Conservation (phyloP, 2,888 invertebrate genomes). For the Micoletzkya japonica region DNA sequence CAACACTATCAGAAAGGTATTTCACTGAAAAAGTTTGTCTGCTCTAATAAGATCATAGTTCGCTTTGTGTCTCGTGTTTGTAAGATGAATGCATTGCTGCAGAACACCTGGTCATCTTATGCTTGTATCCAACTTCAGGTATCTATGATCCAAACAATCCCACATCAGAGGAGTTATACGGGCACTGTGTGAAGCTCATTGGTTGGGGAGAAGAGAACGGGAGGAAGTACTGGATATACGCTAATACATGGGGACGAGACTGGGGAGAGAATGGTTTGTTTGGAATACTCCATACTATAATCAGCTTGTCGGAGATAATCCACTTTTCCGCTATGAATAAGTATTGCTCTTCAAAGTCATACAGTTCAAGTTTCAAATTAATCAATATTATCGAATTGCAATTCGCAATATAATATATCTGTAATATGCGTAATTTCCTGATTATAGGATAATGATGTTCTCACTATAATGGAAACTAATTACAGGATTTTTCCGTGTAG, state of each 20-base stretch:
- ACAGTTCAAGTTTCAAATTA: background rate
- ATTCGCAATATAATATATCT: too few species aligned
- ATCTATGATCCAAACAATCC: constrained; percentile 40
- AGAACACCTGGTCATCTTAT: background rate
- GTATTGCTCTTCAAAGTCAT: background rate
- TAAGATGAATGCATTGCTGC: background rate
- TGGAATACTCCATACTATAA: background rate
- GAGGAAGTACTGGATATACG: constrained; percentile 38
- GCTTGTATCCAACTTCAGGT: constrained; percentile 28
- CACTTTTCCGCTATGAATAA: too few species aligned
- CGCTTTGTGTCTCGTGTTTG: background rate
- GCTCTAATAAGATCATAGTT: background rate
- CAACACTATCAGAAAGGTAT: constrained; percentile 47
- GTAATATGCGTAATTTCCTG: too few species aligned
- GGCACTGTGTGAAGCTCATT: constrained; percentile 48
- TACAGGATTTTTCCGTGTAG: constrained; percentile 34
- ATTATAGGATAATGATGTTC: background rate
- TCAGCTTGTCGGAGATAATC: too few species aligned
- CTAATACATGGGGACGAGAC: constrained; percentile 47
- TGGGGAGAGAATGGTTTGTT: constrained; percentile 46
- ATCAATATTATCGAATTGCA: too few species aligned
- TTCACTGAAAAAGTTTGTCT: background rate
- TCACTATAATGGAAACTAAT: background rate
- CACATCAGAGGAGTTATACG: constrained; percentile 41
- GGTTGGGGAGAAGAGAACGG: constrained; percentile 48